These are phyloP conservation scores for Nannoperca obscura DNA, from an alignment of 2,797 vertebrate genomes.

Conservation along the genomic window DNA sequence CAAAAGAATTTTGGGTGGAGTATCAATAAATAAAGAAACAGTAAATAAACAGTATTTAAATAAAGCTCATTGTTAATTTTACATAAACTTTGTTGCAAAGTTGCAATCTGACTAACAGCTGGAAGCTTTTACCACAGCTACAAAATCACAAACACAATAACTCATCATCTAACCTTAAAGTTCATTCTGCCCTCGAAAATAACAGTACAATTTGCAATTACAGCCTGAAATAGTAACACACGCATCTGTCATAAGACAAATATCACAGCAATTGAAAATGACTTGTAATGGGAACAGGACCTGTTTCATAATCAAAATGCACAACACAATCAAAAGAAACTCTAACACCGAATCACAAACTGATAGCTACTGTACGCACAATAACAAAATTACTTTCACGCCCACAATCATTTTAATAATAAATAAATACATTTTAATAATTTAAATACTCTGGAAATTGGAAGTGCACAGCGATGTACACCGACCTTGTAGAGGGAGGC, in stretches of 20 bases:
- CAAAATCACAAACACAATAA: constrained; percentile 17
- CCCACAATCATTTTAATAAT: not conserved
- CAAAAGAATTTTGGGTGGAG: constrained; percentile 6
- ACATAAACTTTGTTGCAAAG: not conserved
- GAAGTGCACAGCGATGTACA: constrained; percentile 13
- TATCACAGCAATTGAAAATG: constrained; percentile 20
- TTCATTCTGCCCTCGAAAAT: constrained; percentile 11
- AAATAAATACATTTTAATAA: too few relatives aligned
- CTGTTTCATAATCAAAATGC: constrained; percentile 45
- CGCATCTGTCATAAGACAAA: constrained; percentile 23
- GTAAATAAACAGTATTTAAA: too few relatives aligned
- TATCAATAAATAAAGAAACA: too few relatives aligned
- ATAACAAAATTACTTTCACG: constrained; percentile 26
- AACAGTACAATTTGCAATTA: constrained; percentile 20
- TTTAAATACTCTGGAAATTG: not conserved
- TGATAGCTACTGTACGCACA: constrained; percentile 5
- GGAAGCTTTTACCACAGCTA: not conserved
- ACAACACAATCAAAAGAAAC: constrained; percentile 28
- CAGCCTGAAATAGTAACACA: not conserved
- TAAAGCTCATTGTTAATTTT: constrained; percentile 8
- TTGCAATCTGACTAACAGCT: not conserved
- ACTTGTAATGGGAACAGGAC: constrained; percentile 5
- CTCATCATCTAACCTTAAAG: constrained; percentile 3
- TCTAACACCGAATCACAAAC: not conserved
- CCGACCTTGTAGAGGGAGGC: constrained; percentile 85